These are phyloP conservation scores for Catocala sponsa DNA, from an alignment of 2,888 invertebrate genomes.

Conservation along the genomic window DNA sequence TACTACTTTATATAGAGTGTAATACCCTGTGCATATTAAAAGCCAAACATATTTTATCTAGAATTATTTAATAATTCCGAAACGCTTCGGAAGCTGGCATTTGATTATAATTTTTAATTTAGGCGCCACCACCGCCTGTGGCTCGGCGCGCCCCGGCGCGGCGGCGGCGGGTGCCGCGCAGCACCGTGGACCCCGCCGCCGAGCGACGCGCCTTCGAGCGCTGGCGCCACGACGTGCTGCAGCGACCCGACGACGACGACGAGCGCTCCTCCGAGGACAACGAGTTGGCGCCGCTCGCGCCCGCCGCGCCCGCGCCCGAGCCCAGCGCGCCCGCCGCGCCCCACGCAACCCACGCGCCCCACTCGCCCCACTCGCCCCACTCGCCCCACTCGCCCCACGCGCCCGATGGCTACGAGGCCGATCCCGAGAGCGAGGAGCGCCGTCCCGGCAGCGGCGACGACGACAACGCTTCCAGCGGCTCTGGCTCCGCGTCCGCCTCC, in stretches of 20 bases:
- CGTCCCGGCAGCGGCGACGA: conserved; percentile 54
- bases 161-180: conserved; percentile 48
- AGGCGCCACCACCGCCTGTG: conserved; percentile 32
- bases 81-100: too few relatives aligned
- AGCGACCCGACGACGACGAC: conserved; percentile 60
- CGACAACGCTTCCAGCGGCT: conserved; percentile 58
- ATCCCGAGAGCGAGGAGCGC: conserved; percentile 53
- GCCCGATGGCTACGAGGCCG: conserved; percentile 49
- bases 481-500: conserved; percentile 57
- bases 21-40: too few relatives aligned
- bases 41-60: too few relatives aligned
- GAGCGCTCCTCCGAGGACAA: conserved; percentile 69
- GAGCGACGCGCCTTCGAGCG: conserved; percentile 77
- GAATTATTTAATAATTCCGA: too few relatives aligned
- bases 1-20: too few relatives aligned
- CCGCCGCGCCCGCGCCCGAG: conserved; percentile 28
- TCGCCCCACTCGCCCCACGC: too few relatives aligned
- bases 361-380: conserved; percentile 1
- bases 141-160: conserved; percentile 49
- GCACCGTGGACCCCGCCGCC: conserved; percentile 60
- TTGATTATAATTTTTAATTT: background rate
- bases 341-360: conserved; percentile 36
- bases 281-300: conserved; percentile 30
- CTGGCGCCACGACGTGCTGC: conserved; percentile 72
- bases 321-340: conserved; percentile 31